Evolutionary conservation across 2,113 vertebrate species (phyloP), one percentile per base, ranked within the genome.

Genomic region (Menura novaehollandiae): DNA sequence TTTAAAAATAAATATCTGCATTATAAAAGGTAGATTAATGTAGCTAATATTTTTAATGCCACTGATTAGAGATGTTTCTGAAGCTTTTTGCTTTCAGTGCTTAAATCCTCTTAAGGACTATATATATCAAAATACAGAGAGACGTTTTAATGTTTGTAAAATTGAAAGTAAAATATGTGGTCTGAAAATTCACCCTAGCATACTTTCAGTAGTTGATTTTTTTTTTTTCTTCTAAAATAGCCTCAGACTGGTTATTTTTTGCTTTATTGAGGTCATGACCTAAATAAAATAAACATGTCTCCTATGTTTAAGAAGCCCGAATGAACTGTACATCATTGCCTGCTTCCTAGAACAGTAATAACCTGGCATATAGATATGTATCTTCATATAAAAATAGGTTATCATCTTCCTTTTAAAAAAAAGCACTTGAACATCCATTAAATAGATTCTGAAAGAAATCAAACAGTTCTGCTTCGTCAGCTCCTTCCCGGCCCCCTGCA

Each of bases 201-300:
- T 79, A 72, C 56, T 79, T 62, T 10, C 11, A 53, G 11, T 73
- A 72, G 44, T 39, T 79, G 15, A 72, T 59, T 6, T 51, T 12
- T 55, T 47, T 78, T 76, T 63, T 56, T 15, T 5, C 1, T 39
- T 13, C 53, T 32, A 56, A 92, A 91, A 91, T 71, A 91, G 16
- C 60, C 39, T 71, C 44, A 80, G 22, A 75, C 35, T 59, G 8
- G 18, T 33, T 94, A 32, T 67, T 86, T 89, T 84, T 94, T 78
- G 15, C 27, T 78, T 87, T 91, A 58, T 89, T 88, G 85, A 90
- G 88, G 44, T 75, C 62, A 26, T 60, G 71, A 79, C 88, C 85
- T 79, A 79, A 85, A 94, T 77, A 71, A 81, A 91, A 81, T 27
- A 73, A 91, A 71, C 60, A 51, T 6, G 9, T 52, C 58, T 49